phyloP scores from a whole-genome alignment of 2,888 invertebrate species.

The Cyrtodaria siliqua region DNA sequence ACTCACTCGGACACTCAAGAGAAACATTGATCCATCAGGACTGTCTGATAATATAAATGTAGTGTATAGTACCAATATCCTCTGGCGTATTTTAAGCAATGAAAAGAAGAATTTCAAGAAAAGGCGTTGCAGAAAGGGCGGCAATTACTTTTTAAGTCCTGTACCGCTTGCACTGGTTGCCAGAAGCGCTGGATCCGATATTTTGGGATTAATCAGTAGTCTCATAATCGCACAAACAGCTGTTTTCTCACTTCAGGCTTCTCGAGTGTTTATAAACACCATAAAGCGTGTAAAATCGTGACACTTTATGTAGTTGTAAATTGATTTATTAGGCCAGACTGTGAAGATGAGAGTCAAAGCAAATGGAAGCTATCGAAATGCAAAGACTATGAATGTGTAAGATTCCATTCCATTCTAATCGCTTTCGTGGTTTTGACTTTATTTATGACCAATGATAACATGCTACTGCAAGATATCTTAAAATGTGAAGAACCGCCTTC shows the following conservation, averaged over 20 bases:
- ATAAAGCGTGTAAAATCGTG: conserved; percentile 56
- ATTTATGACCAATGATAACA: no score
- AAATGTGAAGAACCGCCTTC: no score
- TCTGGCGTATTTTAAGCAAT: no score
- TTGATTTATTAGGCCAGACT: conserved; percentile 58
- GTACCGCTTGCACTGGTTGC: background rate
- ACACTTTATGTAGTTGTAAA: conserved; percentile 64
- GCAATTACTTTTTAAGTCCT: no score
- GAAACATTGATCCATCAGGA: no score
- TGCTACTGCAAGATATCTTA: no score
- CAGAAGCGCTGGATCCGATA: background rate
- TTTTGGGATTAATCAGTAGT: conserved; percentile 4
- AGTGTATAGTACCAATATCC: no score
- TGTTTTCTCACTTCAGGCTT: conserved; percentile 60
- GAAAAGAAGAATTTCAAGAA: no score
- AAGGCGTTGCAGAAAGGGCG: no score
- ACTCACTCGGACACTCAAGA: no score
- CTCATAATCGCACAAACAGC: conserved; percentile 41
- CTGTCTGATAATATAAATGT: no score
- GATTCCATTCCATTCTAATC: background rate
- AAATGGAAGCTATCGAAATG: conserved; percentile 10
- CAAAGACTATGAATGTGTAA: background rate
- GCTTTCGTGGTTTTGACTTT: background rate
- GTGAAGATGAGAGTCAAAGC: background rate
- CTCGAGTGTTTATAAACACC: conserved; percentile 57